Percentiles rank a stretch among this genome's conserved stretches.
phyloP scores from a whole-genome alignment of 1,140 invertebrate genomes.

The Euschistus heros region DNA sequence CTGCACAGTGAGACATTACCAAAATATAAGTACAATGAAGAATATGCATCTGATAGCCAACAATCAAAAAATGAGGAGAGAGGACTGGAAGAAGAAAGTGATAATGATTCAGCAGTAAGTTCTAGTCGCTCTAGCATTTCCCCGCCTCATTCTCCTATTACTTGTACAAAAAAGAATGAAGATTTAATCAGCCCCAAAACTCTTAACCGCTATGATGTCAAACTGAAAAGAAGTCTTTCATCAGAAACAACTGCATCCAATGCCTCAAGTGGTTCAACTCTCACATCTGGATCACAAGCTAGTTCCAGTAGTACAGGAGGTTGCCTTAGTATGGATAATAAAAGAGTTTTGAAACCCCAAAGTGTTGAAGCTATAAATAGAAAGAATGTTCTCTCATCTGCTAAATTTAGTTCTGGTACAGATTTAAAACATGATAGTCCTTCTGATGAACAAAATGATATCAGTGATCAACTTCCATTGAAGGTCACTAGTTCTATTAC shows the following conservation, averaged over 20 bases:
- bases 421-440: slow-evolving; percentile 46
- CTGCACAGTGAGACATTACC: slow-evolving; percentile 32
- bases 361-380: slow-evolving; percentile 71
- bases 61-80: slow-evolving; percentile 31
- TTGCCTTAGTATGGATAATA: slow-evolving; percentile 40
- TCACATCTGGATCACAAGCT: slow-evolving; percentile 54
- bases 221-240: slow-evolving; percentile 43
- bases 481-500: too few relatives aligned
- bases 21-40: slow-evolving; percentile 38
- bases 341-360: slow-evolving; percentile 58
- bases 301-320: slow-evolving; percentile 44
- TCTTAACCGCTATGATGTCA: slow-evolving; percentile 38
- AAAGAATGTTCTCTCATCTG: slow-evolving; percentile 76
- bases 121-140: slow-evolving; percentile 62
- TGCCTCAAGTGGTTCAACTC: slow-evolving; percentile 43
- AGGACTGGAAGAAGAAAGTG: slow-evolving; percentile 53
- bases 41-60: slow-evolving; percentile 33
- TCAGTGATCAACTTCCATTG: too few relatives aligned
- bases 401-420: slow-evolving; percentile 66
- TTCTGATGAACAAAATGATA: too few relatives aligned
- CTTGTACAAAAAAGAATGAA: slow-evolving; percentile 32
- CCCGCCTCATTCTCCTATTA: slow-evolving; percentile 47
- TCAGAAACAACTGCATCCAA: slow-evolving; percentile 50
- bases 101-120: slow-evolving; percentile 77
- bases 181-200: slow-evolving; percentile 36